Conservation (phyloP, 2,888 invertebrate genomes). For the Conops quadrifasciatus region DNA sequence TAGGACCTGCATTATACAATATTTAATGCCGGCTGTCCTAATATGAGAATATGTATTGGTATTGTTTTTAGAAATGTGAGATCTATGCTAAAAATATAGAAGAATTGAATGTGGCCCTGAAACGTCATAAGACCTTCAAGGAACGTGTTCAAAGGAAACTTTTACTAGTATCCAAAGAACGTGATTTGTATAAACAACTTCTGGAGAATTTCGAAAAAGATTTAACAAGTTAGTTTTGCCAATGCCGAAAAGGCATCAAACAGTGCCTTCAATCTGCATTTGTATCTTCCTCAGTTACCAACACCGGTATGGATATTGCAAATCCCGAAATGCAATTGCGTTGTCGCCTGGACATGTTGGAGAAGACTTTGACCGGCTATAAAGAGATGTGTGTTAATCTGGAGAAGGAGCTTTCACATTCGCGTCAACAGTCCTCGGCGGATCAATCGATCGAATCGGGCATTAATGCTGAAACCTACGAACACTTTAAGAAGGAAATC, state of each 20-base stretch:
- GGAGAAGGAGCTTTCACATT: constrained; percentile 70
- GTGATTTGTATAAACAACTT: constrained; percentile 83
- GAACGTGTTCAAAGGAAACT: constrained; percentile 78
- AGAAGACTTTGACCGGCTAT: constrained; percentile 77
- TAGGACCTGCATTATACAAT: background rate
- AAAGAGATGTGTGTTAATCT: constrained; percentile 75
- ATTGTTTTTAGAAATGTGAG: constrained; percentile 67
- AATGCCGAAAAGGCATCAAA: background rate
- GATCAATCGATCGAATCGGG: constrained; percentile 49
- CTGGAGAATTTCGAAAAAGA: constrained; percentile 86
- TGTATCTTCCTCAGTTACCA: constrained; percentile 44
- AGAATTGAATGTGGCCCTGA: constrained; percentile 71
- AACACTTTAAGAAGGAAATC: constrained; percentile 71
- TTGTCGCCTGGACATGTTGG: constrained; percentile 76
- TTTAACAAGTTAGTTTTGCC: constrained; percentile 69
- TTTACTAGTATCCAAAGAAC: constrained; percentile 74
- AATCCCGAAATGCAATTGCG: constrained; percentile 67
- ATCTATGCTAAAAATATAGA: constrained; percentile 71
- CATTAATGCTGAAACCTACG: constrained; percentile 66
- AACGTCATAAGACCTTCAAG: constrained; percentile 75
- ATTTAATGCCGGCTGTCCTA: background rate
- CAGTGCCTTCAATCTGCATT: background rate
- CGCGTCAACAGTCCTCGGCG: constrained; percentile 49
- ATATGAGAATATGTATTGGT: constrained; percentile 18
- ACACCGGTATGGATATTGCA: constrained; percentile 48